Evolutionary conservation across 2,113 vertebrate genomes (phyloP).

Genomic region (Chunga burmeisteri): DNA sequence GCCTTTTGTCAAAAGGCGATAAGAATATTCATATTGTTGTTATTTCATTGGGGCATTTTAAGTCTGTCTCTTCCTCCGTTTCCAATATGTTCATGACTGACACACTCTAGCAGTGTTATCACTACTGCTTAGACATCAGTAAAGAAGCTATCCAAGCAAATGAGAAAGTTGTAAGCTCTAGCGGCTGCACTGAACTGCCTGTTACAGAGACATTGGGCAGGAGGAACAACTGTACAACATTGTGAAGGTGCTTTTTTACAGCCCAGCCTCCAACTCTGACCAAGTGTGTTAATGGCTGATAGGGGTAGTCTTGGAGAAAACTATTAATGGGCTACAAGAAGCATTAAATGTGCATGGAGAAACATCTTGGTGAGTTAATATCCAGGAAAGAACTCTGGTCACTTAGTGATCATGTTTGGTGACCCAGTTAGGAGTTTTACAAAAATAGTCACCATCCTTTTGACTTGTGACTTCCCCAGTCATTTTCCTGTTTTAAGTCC

Average conservation of each 20-base stretch:
- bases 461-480: not conserved
- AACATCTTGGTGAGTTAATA: not conserved
- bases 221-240: not conserved
- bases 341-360: not conserved
- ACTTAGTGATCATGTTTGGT: not conserved
- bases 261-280: not conserved
- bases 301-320: not conserved
- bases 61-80: conserved; percentile 14
- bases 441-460: not conserved
- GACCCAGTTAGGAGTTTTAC: not conserved
- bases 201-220: not conserved
- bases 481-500: not conserved
- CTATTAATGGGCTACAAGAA: not conserved
- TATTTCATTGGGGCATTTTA: not conserved
- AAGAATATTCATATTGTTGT: conserved; percentile 12
- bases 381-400: not conserved
- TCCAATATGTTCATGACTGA: conserved; percentile 40
- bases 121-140: not conserved
- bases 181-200: not conserved
- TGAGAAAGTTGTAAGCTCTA: not conserved
- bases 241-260: not conserved
- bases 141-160: not conserved
- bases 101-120: conserved; percentile 33
- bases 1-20: not conserved
- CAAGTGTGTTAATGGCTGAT: not conserved